phyloP scores from a whole-genome alignment of 2,888 invertebrate species.

The Oscheius sp. region DNA sequence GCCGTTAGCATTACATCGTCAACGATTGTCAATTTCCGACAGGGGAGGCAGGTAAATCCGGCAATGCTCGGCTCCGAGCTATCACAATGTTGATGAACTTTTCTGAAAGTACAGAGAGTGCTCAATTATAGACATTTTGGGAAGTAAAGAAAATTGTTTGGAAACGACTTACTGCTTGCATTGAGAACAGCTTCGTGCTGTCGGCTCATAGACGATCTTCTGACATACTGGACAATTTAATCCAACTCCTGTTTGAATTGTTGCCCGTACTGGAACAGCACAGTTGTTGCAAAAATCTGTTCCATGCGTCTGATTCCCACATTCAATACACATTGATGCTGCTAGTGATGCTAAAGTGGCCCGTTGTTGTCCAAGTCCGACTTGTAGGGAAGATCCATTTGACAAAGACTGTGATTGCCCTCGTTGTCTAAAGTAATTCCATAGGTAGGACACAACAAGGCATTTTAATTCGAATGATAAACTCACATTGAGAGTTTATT shows the following conservation, averaged over 20 bases:
- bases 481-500: conserved; percentile 15
- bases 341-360: too few relatives aligned
- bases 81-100: conserved; percentile 27
- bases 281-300: conserved; percentile 19
- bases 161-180: conserved; percentile 26
- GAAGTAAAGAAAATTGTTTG: background rate
- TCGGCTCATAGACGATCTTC: background rate
- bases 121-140: background rate
- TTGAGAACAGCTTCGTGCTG: background rate
- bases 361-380: too few relatives aligned
- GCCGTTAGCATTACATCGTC: conserved; percentile 45
- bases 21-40: conserved; percentile 46
- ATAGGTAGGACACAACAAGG: too few relatives aligned
- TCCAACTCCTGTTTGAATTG: background rate
- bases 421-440: too few relatives aligned
- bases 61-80: conserved; percentile 72
- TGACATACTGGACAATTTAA: conserved; percentile 18
- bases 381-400: too few relatives aligned
- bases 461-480: background rate
- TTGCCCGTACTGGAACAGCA: background rate
- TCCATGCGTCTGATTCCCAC: background rate
- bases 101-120: conserved; percentile 25
- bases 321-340: too few relatives aligned
- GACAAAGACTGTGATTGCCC: too few relatives aligned
- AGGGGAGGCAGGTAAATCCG: conserved; percentile 83